Percentiles rank a stretch among this genome's conserved stretches.
Evolutionary conservation across 2,888 invertebrate genomes (phyloP).

Genomic region (Carpatolechia fugitivella): DNA sequence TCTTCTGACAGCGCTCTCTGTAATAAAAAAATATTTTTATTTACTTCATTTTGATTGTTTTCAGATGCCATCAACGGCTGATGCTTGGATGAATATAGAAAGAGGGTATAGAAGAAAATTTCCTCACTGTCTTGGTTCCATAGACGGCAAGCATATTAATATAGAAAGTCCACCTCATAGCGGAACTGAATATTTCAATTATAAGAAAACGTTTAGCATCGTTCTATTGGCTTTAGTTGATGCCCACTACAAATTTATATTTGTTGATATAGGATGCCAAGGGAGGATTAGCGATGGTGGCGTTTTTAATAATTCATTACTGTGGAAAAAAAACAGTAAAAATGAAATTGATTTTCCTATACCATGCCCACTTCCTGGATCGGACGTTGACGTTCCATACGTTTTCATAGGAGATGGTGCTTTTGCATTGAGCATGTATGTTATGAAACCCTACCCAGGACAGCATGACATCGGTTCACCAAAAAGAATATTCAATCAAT

Average conservation of each 20-base stretch:
- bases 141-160: conserved; percentile 26
- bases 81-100: conserved; percentile 13
- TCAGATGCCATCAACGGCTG: conserved; percentile 13
- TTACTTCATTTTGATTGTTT: background rate
- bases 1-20: conserved; percentile 17
- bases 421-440: conserved; percentile 33
- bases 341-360: conserved; percentile 30
- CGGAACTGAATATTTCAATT: conserved; percentile 23
- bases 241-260: conserved; percentile 24
- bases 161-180: conserved; percentile 19
- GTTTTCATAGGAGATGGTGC: conserved; percentile 36
- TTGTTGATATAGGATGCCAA: conserved; percentile 27
- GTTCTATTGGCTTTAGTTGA: conserved; percentile 26
- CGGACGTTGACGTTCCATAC: conserved; percentile 33
- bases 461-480: conserved; percentile 27
- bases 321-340: conserved; percentile 30
- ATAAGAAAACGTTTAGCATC: conserved; percentile 23
- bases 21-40: conserved; percentile 18
- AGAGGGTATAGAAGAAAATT: conserved; percentile 14
- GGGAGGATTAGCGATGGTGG: conserved; percentile 31
- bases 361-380: conserved; percentile 29
- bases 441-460: conserved; percentile 39
- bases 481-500: conserved; percentile 32
- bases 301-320: conserved; percentile 25
- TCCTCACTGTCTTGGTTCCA: conserved; percentile 11